Conservation (phyloP, 2,888 invertebrate species). For the Dendrolimus pini region DNA sequence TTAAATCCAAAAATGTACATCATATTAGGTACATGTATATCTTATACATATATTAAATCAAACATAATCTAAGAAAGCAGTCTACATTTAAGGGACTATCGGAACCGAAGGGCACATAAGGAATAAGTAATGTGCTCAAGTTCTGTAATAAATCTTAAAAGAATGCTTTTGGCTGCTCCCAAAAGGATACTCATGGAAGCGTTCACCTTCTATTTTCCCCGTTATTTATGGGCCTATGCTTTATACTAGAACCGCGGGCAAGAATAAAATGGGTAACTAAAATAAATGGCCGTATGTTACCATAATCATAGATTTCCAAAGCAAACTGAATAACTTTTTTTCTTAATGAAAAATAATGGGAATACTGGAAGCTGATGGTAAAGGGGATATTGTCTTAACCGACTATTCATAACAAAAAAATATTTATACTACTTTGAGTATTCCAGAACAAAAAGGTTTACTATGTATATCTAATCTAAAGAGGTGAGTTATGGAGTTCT, state of each 20-base stretch:
- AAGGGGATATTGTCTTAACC: constrained; percentile 30
- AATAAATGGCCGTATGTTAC: constrained; percentile 64
- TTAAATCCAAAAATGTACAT: no score
- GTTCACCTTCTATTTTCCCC: constrained; percentile 73
- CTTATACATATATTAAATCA: constrained; percentile 3
- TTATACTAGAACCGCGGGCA: constrained; percentile 68
- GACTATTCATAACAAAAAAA: constrained; percentile 23
- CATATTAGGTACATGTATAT: constrained; percentile 11
- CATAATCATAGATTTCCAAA: constrained; percentile 61
- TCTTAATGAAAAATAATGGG: constrained; percentile 56
- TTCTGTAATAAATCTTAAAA: constrained; percentile 75
- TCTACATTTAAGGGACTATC: constrained; percentile 49
- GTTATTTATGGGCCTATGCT: constrained; percentile 75
- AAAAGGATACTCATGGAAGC: constrained; percentile 74
- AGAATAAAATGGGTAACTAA: constrained; percentile 73
- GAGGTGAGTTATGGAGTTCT: constrained; percentile 53
- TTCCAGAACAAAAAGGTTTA: constrained; percentile 42
- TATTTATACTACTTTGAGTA: constrained; percentile 29
- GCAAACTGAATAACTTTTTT: constrained; percentile 41
- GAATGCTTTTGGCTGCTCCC: constrained; percentile 73
- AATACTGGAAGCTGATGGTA: constrained; percentile 37
- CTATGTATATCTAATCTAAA: constrained; percentile 48
- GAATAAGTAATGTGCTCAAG: constrained; percentile 74
- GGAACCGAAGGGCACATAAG: constrained; percentile 61
- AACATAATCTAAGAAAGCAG: constrained; percentile 24